Evolutionary conservation across 2,797 vertebrate genomes (phyloP).

Genomic region (Brachymystax lenok): DNA sequence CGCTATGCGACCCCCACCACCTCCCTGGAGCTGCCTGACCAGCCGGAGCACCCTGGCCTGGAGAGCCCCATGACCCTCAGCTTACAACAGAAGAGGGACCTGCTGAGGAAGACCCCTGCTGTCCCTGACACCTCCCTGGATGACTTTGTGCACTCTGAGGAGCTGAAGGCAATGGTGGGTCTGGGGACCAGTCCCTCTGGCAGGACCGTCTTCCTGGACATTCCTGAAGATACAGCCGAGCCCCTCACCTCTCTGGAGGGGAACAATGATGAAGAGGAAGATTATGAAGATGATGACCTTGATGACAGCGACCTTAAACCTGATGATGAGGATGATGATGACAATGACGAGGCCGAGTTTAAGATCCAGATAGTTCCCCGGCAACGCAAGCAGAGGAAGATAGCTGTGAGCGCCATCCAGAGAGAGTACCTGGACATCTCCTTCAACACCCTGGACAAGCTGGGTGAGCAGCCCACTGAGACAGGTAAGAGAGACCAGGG

Average conservation of each 20-base stretch:
- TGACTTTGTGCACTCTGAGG: constrained; percentile 71
- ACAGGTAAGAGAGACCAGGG: constrained; percentile 77
- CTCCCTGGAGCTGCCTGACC: constrained; percentile 68
- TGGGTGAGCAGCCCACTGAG: constrained; percentile 86
- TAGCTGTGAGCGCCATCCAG: constrained; percentile 97
- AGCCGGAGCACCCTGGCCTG: constrained; percentile 63
- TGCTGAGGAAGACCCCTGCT: constrained; percentile 87
- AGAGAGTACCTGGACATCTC: constrained; percentile 98
- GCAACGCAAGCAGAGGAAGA: constrained; percentile 96
- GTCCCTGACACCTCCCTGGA: constrained; percentile 88
- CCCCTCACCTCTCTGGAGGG: constrained; percentile 77
- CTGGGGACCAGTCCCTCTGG: constrained; percentile 73
- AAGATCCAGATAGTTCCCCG: constrained; percentile 98
- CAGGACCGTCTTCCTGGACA: constrained; percentile 84
- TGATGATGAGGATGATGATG: constrained; percentile 57
- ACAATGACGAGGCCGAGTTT: constrained; percentile 90
- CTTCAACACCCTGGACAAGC: constrained; percentile 93
- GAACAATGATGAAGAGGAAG: constrained; percentile 79
- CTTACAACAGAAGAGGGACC: constrained; percentile 92
- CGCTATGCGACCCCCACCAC: constrained; percentile 60
- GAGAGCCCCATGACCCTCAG: constrained; percentile 85
- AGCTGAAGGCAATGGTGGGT: constrained; percentile 61
- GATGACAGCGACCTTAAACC: constrained; percentile 82
- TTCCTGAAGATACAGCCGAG: constrained; percentile 85
- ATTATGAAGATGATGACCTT: constrained; percentile 84